These are phyloP conservation scores for Anoplophora glabripennis DNA, from an alignment of 1,140 invertebrate species.

Conservation along the genomic window DNA sequence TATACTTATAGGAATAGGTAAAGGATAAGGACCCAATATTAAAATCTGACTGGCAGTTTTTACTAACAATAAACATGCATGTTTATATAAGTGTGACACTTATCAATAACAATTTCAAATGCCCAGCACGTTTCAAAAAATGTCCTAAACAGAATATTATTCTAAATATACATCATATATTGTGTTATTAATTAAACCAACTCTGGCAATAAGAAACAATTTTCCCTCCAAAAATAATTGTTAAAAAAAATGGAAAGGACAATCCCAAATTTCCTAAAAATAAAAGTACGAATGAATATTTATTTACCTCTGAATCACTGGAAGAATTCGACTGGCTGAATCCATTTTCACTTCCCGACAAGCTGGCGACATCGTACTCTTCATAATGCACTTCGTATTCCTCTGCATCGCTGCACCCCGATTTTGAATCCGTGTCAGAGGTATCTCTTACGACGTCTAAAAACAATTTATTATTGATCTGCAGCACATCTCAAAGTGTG, in stretches of 20 bases:
- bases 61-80: too few relatives aligned
- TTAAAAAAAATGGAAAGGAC: too few relatives aligned
- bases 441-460: slow-evolving; percentile 44
- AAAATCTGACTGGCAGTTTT: too few relatives aligned
- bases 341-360: slow-evolving; percentile 30
- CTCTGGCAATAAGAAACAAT: neutral
- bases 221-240: slow-evolving; percentile 3
- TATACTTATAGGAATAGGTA: too few relatives aligned
- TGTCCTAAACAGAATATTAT: too few relatives aligned
- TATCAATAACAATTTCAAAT: too few relatives aligned
- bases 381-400: slow-evolving; percentile 42
- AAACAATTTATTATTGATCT: slow-evolving; percentile 37
- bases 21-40: too few relatives aligned
- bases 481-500: slow-evolving; percentile 7
- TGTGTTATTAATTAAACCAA: too few relatives aligned
- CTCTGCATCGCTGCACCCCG: slow-evolving; percentile 17
- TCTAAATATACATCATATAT: too few relatives aligned
- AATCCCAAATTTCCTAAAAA: too few relatives aligned
- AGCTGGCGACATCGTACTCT: slow-evolving; percentile 42
- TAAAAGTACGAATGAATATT: neutral
- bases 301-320: slow-evolving; percentile 41
- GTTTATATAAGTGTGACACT: too few relatives aligned
- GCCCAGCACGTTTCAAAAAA: too few relatives aligned
- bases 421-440: slow-evolving; percentile 36
- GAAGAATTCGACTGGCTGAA: slow-evolving; percentile 24